Evolutionary conservation across 2,888 invertebrate genomes (phyloP), one percentile per base, ranked within the genome.

Genomic region (Bembecia ichneumoniformis): DNA sequence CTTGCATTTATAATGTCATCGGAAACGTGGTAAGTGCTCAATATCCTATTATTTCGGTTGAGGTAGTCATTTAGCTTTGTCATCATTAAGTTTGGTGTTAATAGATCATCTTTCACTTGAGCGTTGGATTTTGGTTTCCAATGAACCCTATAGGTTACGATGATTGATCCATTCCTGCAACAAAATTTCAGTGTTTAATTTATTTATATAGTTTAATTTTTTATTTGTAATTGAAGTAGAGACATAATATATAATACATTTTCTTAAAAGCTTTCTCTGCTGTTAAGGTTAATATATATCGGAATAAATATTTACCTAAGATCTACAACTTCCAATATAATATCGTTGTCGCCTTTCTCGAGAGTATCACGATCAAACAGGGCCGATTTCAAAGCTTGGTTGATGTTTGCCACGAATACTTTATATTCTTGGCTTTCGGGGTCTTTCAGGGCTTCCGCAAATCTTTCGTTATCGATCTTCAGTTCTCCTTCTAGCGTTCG

Each of bases 401-500:
- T 90, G 53, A 94, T 77, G 47, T 86, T 86, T 40, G 74, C 59
- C 0, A 90, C 87, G 51, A 94, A 83, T 49, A 90, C 82, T 59
- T 88, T 87, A 73, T 90, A 93, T 58, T 90, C 89, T 13, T 87
- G 72, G 49, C 92, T 92, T 40, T 90, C 90, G 14, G 84, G 82
- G 62, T 93, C 87, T 35, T 79, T 72, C 44, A 93, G 79, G 16
- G 88, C 90, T 1, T 88, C 77, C 9, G 84, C 83, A 73, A 89
- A 93, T 44, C 90, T 87, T 58, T 91, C 84, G 64, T 93, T 91
- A 58, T 92, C 91, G 35, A 94, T 88, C 51, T 77, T 89, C 49
- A 94, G 67, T 60, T 90, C 88, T 2, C 93, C 93, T 73, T 94
- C 92, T 44, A 94, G 64, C 3, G 91, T 91, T 65, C 90, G 84